Evolutionary conservation across 1,140 invertebrate genomes (phyloP).

Genomic region (Drosophila sproati): DNA sequence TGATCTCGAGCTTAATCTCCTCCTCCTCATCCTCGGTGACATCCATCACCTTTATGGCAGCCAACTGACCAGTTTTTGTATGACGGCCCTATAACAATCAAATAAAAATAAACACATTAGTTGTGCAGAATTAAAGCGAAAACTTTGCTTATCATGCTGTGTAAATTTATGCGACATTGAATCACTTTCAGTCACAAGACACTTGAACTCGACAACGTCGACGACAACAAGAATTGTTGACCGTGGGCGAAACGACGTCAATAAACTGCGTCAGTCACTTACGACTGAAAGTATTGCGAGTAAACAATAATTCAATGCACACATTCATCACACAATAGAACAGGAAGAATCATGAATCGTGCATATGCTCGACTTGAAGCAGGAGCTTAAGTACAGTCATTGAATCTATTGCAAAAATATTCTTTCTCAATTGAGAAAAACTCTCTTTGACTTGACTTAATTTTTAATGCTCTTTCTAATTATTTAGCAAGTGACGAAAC

Average conservation of each 20-base stretch:
- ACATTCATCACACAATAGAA: slow-evolving; percentile 57
- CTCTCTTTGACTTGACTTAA: too few relatives aligned
- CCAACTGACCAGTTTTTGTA: slow-evolving; percentile 99
- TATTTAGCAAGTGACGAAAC: too few relatives aligned
- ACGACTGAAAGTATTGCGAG: slow-evolving; percentile 48
- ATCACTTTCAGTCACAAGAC: slow-evolving; percentile 34
- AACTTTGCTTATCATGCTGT: slow-evolving; percentile 34
- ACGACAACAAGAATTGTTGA: slow-evolving; percentile 20
- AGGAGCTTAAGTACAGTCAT: not conserved
- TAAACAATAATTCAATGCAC: slow-evolving; percentile 65
- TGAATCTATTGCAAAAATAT: too few relatives aligned
- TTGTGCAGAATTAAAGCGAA: not conserved
- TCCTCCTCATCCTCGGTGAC: slow-evolving; percentile 99
- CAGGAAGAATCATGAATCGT: slow-evolving; percentile 5
- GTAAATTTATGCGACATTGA: slow-evolving; percentile 36
- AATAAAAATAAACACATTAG: slow-evolving; percentile 10
- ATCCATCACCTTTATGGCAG: slow-evolving; percentile 99
- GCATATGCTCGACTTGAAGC: not conserved
- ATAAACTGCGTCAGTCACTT: slow-evolving; percentile 55
- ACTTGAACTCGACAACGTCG: slow-evolving; percentile 39
- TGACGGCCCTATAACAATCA: slow-evolving; percentile 93
- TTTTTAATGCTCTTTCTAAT: too few relatives aligned
- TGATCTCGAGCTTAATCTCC: slow-evolving; percentile 99
- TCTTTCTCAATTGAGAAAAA: too few relatives aligned
- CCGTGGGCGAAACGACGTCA: slow-evolving; percentile 49